phyloP scores from a whole-genome alignment of 2,888 invertebrate species.

The Scaptodrosophila latifasciaeformis region DNA sequence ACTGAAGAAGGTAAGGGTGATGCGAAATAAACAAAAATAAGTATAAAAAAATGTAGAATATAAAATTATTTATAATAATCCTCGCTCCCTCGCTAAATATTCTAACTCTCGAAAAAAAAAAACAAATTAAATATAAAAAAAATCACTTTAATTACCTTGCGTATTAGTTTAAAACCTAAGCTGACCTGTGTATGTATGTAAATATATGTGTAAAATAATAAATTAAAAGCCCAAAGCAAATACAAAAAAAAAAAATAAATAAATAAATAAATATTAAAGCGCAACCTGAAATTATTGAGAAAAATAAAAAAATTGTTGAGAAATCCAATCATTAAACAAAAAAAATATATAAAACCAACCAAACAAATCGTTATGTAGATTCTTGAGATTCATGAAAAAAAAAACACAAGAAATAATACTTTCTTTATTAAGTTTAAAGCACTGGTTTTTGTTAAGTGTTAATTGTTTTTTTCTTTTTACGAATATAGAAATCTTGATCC shows the following conservation, averaged over 20 bases:
- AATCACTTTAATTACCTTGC: not conserved
- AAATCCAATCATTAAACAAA: slow-evolving; percentile 45
- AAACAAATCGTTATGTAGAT: slow-evolving; percentile 58
- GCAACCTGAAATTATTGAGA: slow-evolving; percentile 15
- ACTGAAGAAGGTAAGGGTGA: not conserved
- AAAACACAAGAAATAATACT: slow-evolving; percentile 17
- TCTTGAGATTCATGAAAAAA: slow-evolving; percentile 40
- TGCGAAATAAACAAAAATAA: too few species aligned
- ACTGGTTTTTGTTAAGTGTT: slow-evolving; percentile 65
- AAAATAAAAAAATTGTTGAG: slow-evolving; percentile 51
- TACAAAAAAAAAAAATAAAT: not conserved
- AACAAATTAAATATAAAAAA: slow-evolving; percentile 24
- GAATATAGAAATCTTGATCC: too few species aligned
- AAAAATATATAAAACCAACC: slow-evolving; percentile 20
- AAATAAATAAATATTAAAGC: slow-evolving; percentile 29
- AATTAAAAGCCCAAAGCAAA: not conserved
- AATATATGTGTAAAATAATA: slow-evolving; percentile 38
- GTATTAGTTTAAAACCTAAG: too few species aligned
- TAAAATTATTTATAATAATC: not conserved
- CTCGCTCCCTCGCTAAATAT: slow-evolving; percentile 2
- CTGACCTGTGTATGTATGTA: slow-evolving; percentile 26
- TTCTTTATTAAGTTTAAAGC: slow-evolving; percentile 61
- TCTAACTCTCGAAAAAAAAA: too few species aligned
- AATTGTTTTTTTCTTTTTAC: slow-evolving; percentile 49
- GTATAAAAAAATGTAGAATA: too few species aligned